Conservation (phyloP, 2,113 vertebrate genomes). For the Lepidothrix coronata region DNA sequence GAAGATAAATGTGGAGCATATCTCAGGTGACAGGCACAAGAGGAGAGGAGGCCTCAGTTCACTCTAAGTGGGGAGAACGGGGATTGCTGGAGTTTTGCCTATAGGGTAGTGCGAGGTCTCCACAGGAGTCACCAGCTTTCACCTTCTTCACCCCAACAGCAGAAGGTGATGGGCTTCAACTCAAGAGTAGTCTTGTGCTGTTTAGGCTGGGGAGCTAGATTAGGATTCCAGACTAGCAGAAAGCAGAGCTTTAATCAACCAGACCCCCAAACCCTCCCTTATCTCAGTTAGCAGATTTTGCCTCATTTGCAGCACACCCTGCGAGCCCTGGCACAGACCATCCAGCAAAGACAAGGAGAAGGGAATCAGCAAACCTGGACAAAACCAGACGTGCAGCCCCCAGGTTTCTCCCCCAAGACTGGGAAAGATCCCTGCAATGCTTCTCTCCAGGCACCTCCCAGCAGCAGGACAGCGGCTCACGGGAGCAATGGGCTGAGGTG, state of each 20-base stretch:
- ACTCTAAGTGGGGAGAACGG: not conserved
- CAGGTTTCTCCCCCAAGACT: not conserved
- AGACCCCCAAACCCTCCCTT: not conserved
- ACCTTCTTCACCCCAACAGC: not conserved
- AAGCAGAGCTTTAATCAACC: not conserved
- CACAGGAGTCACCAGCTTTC: not conserved
- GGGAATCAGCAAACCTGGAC: not conserved
- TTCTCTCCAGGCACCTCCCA: not conserved
- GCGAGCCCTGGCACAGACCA: accelerated
- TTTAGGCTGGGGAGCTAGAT: not conserved
- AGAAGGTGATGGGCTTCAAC: not conserved
- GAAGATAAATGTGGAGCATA: not conserved
- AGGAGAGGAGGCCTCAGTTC: not conserved
- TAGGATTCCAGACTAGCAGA: not conserved
- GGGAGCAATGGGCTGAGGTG: not conserved
- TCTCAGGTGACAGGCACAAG: not conserved
- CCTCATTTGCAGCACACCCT: not conserved
- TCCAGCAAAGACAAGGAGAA: not conserved
- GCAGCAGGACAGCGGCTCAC: not conserved
- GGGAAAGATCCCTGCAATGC: not conserved
- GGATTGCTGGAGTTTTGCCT: not conserved
- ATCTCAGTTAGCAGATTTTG: not conserved
- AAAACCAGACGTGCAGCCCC: not conserved
- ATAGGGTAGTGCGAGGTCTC: not conserved
- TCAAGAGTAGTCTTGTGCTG: not conserved